phyloP scores from a whole-genome alignment of 2,797 vertebrate genomes.

The Tauraco hartlaubi region DNA sequence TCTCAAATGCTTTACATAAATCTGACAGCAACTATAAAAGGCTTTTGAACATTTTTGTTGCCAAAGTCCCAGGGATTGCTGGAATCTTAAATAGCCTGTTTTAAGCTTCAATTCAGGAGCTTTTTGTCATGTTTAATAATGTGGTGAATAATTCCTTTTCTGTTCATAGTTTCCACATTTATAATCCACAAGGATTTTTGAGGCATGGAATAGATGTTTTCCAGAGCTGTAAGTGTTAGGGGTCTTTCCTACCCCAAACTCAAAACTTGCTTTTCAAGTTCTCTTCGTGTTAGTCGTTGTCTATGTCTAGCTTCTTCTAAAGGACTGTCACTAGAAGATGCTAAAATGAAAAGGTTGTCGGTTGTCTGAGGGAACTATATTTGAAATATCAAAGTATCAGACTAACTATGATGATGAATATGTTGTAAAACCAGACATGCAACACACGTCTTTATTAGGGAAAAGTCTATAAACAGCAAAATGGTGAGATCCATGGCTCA shows the following conservation, averaged over 20 bases:
- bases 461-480: neutral
- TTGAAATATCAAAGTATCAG: conserved; percentile 33
- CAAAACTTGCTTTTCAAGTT: conserved; percentile 68
- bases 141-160: conserved; percentile 83
- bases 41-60: conserved; percentile 85
- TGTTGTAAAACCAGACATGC: neutral
- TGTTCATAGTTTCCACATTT: conserved; percentile 70
- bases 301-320: conserved; percentile 25
- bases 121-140: conserved; percentile 87
- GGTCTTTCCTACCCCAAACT: conserved; percentile 61
- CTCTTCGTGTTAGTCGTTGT: conserved; percentile 42
- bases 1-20: conserved; percentile 83
- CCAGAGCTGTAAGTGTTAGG: conserved; percentile 65
- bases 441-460: neutral
- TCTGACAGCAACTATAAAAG: conserved; percentile 86
- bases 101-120: conserved; percentile 82
- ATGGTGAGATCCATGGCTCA: fast-evolving
- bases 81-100: conserved; percentile 82
- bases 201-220: conserved; percentile 70
- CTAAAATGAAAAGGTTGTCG: conserved; percentile 37
- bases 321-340: conserved; percentile 58
- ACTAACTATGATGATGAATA: neutral
- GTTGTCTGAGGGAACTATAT: neutral
- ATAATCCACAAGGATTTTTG: conserved; percentile 78
- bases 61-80: conserved; percentile 83